Evolutionary conservation across 1,140 invertebrate genomes (phyloP), one percentile per base, ranked within the genome.

Genomic region (Platyscapa corneri): DNA sequence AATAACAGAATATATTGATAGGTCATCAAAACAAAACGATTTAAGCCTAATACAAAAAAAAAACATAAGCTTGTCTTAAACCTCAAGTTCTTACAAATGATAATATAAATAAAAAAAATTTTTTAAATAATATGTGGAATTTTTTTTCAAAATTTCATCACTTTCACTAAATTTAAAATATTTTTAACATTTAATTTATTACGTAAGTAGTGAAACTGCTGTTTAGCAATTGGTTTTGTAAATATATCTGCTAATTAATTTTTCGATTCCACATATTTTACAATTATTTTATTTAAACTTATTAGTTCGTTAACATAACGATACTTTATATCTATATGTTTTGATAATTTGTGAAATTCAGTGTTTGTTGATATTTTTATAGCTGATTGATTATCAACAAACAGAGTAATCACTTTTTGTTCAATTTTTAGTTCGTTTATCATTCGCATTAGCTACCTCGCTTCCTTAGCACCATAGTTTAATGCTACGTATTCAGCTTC

Each of bases 271-370:
- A 91, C 82, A 87, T 89, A 77, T 30, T 84, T 37, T 64, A 89
- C 81, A 32, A 65, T 67, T n/a, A 90, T 83, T 82, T 87, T 65
- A 8, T 65, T 74, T 7, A 34, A 65, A 49, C 86, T 85, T 18
- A 89, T 82, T 53, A 89, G 84, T 53, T 91, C 88, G 49, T 90
- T 75, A 16, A 92, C 82, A 88, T 88, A 92, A 85, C 90, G 90
- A 86, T 85, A 89, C 32, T 88, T 86, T 0, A 92, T 87, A 78
- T 92, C 90, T 37, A 93, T 92, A 86, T 93, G 92, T 79, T 93
- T 93, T 0, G 90, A 89, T 64, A 90, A 70, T 79, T 91, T 89
- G 72, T 91, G 90, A 84, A 91, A 90, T 80, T 91, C 89, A 60
- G 87, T 85, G 88, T 91, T 92, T 82, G 93, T 92, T 14, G 89